Evolutionary conservation across 2,888 invertebrate genomes (phyloP), one percentile per base, ranked within the genome.

Genomic region (Corythucha ciliata): DNA sequence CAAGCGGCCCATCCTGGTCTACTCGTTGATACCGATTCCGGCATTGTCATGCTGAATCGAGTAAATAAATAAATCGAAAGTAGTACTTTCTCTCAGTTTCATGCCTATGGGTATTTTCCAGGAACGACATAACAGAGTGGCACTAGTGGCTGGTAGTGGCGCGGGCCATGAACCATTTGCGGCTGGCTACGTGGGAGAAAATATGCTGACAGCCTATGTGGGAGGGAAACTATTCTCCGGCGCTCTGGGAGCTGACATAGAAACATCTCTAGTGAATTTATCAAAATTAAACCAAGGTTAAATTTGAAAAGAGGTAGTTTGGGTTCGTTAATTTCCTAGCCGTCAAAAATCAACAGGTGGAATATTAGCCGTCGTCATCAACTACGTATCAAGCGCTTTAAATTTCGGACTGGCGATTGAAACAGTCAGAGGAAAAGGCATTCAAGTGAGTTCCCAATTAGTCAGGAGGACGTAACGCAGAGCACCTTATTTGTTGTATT

Each of bases 331-430:
- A n/a, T n/a, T n/a, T n/a, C n/a, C n/a, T n/a, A n/a, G n/a, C n/a
- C n/a, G n/a, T n/a, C n/a, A n/a, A n/a, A n/a, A n/a, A n/a, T n/a
- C n/a, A n/a, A n/a, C 22, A 60, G 78, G 74, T 51, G 86, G 85
- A 25, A 75, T 81, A n/a, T 64, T 89, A 6, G 74, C 86, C 0
- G 72, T 87, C 27, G 73, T 85, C 8, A 79, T 80, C 8, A 87
- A 86, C 67, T 85, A 84, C 63, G 81, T 84, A 0, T 83, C 84
- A 0, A 85, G 87, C 62, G 70, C 83, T 53, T 68, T 89, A 14
- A 88, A 84, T 67, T 89, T 89, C 65, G 87, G 86, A 1, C 73
- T 86, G 64, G 88, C 88, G 1, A 75, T 81, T 12, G 85, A 88
- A 65, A 77, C 79, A 62, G 83, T 83, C 1, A 74, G 75, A 62